Percentiles rank a stretch among this genome's conserved stretches.
Conservation (phyloP, 2,888 invertebrate genomes). For the Ypsolopha scabrella region DNA sequence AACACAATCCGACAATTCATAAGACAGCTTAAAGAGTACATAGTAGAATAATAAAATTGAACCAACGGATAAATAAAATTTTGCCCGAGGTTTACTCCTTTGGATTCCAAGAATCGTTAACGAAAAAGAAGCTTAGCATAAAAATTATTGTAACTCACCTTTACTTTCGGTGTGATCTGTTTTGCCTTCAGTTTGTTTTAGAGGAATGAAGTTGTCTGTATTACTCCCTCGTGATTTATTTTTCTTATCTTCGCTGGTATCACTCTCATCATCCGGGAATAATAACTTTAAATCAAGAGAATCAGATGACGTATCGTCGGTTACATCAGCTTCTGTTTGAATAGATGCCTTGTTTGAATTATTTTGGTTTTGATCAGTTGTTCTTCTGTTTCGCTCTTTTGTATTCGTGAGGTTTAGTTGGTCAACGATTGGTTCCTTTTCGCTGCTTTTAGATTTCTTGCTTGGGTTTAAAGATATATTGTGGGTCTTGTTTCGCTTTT, state of each 20-base stretch:
- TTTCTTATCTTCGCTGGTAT: slow-evolving; percentile 20
- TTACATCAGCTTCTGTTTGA: slow-evolving; percentile 1
- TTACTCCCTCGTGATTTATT: slow-evolving; percentile 11
- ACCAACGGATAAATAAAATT: too few species aligned
- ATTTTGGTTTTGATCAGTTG: slow-evolving; percentile 1
- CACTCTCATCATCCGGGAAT: slow-evolving; percentile 50
- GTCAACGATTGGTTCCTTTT: slow-evolving; percentile 2
- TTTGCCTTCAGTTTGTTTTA: slow-evolving; percentile 37
- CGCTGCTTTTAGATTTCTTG: slow-evolving; percentile 3
- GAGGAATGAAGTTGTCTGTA: slow-evolving; percentile 27
- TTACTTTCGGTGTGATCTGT: slow-evolving; percentile 29
- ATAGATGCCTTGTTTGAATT: too few species aligned
- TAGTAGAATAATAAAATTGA: too few species aligned
- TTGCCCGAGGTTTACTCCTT: background rate
- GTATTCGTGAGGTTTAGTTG: slow-evolving; percentile 5
- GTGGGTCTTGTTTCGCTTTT: too few species aligned
- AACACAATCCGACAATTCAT: too few species aligned
- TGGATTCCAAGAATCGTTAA: slow-evolving; percentile 9
- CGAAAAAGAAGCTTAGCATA: background rate
- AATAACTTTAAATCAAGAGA: slow-evolving; percentile 46
- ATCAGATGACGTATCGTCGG: slow-evolving; percentile 31
- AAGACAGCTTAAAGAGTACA: too few species aligned
- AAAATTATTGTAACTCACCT: slow-evolving; percentile 19
- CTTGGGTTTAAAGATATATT: too few species aligned
- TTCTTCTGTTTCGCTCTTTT: slow-evolving; percentile 10